These are phyloP conservation scores for Gallinago jamesoni DNA, from an alignment of 2,113 vertebrate species.

Conservation along the genomic window DNA sequence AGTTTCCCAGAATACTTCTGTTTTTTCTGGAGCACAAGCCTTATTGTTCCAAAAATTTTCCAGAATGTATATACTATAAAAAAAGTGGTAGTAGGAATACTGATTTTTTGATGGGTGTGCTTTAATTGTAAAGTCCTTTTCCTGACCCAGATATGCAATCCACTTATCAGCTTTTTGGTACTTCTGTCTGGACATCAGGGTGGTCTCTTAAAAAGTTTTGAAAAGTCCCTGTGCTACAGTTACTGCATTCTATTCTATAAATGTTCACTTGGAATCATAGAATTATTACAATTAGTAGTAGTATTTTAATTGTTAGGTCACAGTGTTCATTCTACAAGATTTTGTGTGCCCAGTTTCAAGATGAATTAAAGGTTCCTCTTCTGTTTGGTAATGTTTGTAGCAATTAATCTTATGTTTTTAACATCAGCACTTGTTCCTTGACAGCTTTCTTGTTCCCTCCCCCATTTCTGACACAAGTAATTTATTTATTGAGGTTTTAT, in stretches of 20 bases:
- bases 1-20: not conserved
- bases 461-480: not conserved
- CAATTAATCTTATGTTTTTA: constrained; percentile 33
- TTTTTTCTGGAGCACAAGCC: not conserved
- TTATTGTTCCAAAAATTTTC: not conserved
- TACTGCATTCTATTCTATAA: not conserved
- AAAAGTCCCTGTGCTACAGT: not conserved
- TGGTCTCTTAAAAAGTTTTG: not conserved
- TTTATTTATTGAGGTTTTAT: constrained; percentile 37
- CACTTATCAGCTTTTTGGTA: not conserved
- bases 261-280: not conserved
- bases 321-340: not conserved
- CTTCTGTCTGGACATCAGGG: not conserved
- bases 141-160: not conserved
- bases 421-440: constrained; percentile 10
- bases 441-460: not conserved
- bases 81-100: not conserved
- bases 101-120: not conserved
- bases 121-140: not conserved
- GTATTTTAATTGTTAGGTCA: not conserved
- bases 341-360: not conserved
- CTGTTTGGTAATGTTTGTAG: constrained; percentile 11
- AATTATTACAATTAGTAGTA: not conserved
- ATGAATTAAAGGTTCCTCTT: constrained; percentile 14
- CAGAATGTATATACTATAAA: not conserved